Conservation (phyloP, 92 coral and sea anemone genomes). For the Zoanthus sociatus region DNA sequence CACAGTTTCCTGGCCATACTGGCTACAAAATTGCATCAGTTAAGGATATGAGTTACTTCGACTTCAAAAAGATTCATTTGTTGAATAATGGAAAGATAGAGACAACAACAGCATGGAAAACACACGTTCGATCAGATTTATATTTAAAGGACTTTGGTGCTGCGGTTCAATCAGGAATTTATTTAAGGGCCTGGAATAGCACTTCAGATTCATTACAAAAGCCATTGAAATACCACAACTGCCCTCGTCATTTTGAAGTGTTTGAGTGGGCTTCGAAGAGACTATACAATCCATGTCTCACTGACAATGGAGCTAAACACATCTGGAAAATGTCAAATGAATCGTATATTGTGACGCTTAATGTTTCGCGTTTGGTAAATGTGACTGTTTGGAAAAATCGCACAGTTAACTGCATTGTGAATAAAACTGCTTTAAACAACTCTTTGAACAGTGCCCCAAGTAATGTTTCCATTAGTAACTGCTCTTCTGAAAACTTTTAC, state of each 20-base stretch:
- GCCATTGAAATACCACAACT: conserved; percentile 31
- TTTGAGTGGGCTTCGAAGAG: conserved; percentile 53
- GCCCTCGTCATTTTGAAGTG: conserved; percentile 62
- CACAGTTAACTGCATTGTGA: conserved; percentile 17
- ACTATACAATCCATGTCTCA: conserved; percentile 65
- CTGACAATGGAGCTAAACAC: conserved; percentile 55
- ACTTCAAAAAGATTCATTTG: conserved; percentile 53
- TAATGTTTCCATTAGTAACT: conserved; percentile 24
- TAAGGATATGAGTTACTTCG: conserved; percentile 47
- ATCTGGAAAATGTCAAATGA: conserved; percentile 41
- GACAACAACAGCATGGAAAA: conserved; percentile 45
- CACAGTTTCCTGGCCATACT: conserved; percentile 74
- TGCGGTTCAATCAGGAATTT: conserved; percentile 18
- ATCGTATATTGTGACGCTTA: conserved; percentile 52
- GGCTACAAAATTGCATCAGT: conserved; percentile 49
- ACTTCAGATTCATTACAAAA: conserved; percentile 26
- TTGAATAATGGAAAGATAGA: conserved; percentile 53
- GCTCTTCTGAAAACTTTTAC: conserved; percentile 19
- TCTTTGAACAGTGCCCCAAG: background rate
- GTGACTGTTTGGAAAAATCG: conserved; percentile 53
- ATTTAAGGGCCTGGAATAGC: background rate
- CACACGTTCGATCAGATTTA: conserved; percentile 28
- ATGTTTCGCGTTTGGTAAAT: conserved; percentile 50
- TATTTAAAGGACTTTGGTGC: conserved; percentile 68
- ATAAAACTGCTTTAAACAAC: background rate